phyloP scores from a whole-genome alignment of 2,888 invertebrate species.

The Tetramorium bicarinatum region DNA sequence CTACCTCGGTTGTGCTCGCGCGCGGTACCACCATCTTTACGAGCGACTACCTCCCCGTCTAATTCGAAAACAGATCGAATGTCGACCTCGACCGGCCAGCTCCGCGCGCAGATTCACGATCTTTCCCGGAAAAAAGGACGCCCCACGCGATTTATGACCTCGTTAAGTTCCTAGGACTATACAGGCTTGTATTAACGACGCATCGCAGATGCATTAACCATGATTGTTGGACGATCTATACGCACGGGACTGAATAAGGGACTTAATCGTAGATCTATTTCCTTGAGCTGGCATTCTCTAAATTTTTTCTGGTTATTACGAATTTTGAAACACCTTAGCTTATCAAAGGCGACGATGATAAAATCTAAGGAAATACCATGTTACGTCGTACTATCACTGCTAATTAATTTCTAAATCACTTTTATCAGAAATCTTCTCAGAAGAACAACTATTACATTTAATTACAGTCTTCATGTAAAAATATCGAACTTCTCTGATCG shows the following conservation, averaged over 20 bases:
- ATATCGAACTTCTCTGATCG: background rate
- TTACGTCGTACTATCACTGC: background rate
- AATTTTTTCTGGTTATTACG: background rate
- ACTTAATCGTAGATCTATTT: conserved; percentile 34
- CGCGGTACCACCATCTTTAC: conserved; percentile 77
- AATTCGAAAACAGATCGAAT: conserved; percentile 78
- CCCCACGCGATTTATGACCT: conserved; percentile 71
- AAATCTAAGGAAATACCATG: background rate
- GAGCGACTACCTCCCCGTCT: conserved; percentile 71
- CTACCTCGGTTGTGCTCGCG: conserved; percentile 70
- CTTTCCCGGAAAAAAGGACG: conserved; percentile 67
- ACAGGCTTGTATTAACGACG: conserved; percentile 39
- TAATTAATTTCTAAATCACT: background rate
- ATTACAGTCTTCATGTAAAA: background rate
- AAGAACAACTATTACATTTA: background rate
- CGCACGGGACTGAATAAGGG: conserved; percentile 15
- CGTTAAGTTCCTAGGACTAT: conserved; percentile 63
- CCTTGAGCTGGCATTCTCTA: background rate
- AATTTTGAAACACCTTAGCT: background rate
- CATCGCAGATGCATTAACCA: conserved; percentile 51
- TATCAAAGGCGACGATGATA: background rate
- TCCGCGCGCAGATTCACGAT: conserved; percentile 62
- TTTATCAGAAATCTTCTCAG: background rate
- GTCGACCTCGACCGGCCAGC: conserved; percentile 60
- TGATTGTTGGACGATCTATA: conserved; percentile 48